Percentiles rank a stretch among this genome's conserved stretches.
Evolutionary conservation across 2,888 invertebrate species (phyloP).

Genomic region (Lutraria lutraria): DNA sequence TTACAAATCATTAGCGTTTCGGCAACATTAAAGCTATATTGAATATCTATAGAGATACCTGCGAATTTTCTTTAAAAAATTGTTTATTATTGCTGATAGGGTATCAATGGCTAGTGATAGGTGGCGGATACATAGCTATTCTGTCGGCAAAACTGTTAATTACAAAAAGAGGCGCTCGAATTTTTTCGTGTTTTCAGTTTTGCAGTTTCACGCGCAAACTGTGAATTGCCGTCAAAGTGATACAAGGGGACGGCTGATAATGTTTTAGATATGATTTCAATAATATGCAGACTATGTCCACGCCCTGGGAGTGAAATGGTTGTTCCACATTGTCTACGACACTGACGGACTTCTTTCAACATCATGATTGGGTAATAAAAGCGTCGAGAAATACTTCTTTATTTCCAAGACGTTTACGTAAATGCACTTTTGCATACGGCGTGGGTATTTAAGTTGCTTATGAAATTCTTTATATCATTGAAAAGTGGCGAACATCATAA

Average conservation of each 20-base stretch:
- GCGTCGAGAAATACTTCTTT: neutral
- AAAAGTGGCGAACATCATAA: too few species aligned
- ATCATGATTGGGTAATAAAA: neutral
- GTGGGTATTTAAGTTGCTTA: neutral
- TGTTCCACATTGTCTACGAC: neutral
- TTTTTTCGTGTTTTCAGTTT: slow-evolving; percentile 48
- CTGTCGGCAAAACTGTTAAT: slow-evolving; percentile 47
- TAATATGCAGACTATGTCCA: slow-evolving; percentile 4
- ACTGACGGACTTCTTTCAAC: neutral
- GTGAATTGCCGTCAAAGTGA: slow-evolving; percentile 35
- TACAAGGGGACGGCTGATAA: slow-evolving; percentile 7
- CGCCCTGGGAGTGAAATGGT: neutral
- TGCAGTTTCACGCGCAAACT: slow-evolving; percentile 33
- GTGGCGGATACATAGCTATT: slow-evolving; percentile 33
- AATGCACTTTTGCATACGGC: neutral
- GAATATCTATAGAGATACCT: slow-evolving; percentile 25
- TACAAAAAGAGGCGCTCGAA: slow-evolving; percentile 43
- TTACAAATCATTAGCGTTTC: slow-evolving; percentile 33
- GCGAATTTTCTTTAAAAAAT: slow-evolving; percentile 36
- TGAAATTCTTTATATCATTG: neutral
- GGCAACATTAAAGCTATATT: slow-evolving; percentile 14
- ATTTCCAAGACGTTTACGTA: neutral
- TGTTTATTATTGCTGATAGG: slow-evolving; percentile 1
- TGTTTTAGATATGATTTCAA: slow-evolving; percentile 2
- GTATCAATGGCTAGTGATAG: slow-evolving; percentile 9